Base-by-base conservation (phyloP, 2,888 invertebrate species). In the Eurytoma adleriae region DNA sequence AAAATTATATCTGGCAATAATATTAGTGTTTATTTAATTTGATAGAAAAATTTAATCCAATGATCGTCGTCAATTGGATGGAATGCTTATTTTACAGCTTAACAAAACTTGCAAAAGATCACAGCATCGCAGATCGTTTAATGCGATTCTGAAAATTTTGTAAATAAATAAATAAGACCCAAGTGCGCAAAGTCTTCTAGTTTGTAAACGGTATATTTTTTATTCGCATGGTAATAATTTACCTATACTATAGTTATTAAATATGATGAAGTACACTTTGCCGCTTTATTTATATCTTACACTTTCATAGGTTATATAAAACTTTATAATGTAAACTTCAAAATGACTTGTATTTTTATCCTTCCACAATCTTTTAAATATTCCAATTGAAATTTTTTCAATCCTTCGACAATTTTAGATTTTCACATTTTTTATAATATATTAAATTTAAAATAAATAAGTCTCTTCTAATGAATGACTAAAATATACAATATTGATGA, bases 271-370 rank as follows among this genome's bases (percentile, higher is more conserved):
- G 40, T 24, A 74, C 40, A 82, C 78, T 83, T 84, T 84, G 83
- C 83, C 84, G 77, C 83, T 84, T 78, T 83, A 84, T 86, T 86
- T 86, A 86, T 88, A 88, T 87, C 85, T 84, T 79, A 83, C 78
- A 85, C 61, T 85, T 84, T 86, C 84, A 85, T 84, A 84, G 83
- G 86, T 86, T 88, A 86, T 88, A 88, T 86, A 88, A 87, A 40
- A 88, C 85, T 88, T 87, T 88, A 88, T 85, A 86, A 88, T 86
- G 84, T 85, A 87, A 87, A 86, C 69, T 64, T 61, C 80, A 83
- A 78, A 62, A 72, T 40, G 40, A 40, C 40, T 40, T 40, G 40
- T 40, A 40, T 40, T 40, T 40, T 40, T 7, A 40, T 3, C 40
- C 7, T 7, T 2, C 7, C 40, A 7, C 40, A 40, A 40, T 40